These are phyloP conservation scores for Apodemia zela DNA, from an alignment of 2,888 invertebrate species.

Conservation along the genomic window DNA sequence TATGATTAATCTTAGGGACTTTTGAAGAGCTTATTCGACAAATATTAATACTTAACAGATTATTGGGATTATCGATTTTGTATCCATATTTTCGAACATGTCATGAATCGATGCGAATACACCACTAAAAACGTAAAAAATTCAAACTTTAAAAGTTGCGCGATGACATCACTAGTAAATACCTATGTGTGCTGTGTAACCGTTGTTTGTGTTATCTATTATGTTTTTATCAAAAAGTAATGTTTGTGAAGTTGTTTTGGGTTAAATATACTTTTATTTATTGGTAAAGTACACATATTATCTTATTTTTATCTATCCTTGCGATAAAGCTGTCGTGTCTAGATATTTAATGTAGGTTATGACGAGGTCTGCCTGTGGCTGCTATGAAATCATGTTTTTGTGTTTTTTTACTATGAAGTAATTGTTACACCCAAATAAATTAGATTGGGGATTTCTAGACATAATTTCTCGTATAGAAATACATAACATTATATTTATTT, in stretches of 20 bases:
- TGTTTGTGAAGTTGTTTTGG: constrained; percentile 65
- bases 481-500: not conserved
- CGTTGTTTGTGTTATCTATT: constrained; percentile 71
- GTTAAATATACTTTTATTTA: constrained; percentile 60
- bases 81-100: constrained; percentile 11
- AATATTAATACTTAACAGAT: too few species aligned
- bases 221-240: constrained; percentile 78
- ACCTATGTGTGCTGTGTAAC: constrained; percentile 50
- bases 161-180: constrained; percentile 54
- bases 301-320: constrained; percentile 57
- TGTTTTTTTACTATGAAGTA: constrained; percentile 52
- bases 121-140: constrained; percentile 22
- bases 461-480: not conserved
- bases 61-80: not conserved
- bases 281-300: constrained; percentile 66
- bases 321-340: constrained; percentile 45
- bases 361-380: constrained; percentile 40
- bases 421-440: constrained; percentile 1
- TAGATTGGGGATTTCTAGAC: not conserved
- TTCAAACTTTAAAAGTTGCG: constrained; percentile 11
- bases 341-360: constrained; percentile 64
- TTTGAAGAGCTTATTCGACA: too few species aligned
- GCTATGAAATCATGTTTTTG: constrained; percentile 60
- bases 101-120: constrained; percentile 27
- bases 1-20: too few species aligned